Conservation (phyloP, 2,888 invertebrate species). For the Xestoiulus laeticollis region DNA sequence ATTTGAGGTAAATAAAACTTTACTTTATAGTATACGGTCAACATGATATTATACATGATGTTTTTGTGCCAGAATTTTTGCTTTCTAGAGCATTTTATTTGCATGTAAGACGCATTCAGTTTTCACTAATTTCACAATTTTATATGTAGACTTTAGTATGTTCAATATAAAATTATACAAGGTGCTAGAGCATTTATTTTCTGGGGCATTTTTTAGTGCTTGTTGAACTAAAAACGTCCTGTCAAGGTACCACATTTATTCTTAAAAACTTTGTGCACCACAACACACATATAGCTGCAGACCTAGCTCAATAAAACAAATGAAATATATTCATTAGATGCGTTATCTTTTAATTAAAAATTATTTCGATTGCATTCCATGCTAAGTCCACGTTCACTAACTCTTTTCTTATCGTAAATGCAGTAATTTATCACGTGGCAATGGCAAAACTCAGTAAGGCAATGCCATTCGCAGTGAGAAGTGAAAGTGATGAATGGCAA, state of each 20-base stretch:
- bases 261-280: not conserved
- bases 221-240: not conserved
- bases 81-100: too few relatives aligned
- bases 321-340: not conserved
- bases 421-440: not conserved
- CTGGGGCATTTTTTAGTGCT: not conserved
- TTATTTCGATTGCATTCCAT: not conserved
- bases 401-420: not conserved
- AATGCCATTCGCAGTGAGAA: not conserved
- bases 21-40: too few relatives aligned
- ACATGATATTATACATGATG: too few relatives aligned
- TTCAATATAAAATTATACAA: not conserved
- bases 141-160: too few relatives aligned
- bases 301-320: not conserved
- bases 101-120: too few relatives aligned
- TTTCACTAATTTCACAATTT: too few relatives aligned
- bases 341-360: not conserved
- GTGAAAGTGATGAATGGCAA: slow-evolving; percentile 5
- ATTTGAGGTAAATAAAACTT: too few relatives aligned
- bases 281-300: not conserved
- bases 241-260: not conserved
- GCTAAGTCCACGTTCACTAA: too few relatives aligned
- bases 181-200: not conserved
- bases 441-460: too few relatives aligned
- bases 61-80: too few relatives aligned